Evolutionary conservation across 2,113 vertebrate genomes (phyloP).

Genomic region (Cyprinodon brontotheroides): DNA sequence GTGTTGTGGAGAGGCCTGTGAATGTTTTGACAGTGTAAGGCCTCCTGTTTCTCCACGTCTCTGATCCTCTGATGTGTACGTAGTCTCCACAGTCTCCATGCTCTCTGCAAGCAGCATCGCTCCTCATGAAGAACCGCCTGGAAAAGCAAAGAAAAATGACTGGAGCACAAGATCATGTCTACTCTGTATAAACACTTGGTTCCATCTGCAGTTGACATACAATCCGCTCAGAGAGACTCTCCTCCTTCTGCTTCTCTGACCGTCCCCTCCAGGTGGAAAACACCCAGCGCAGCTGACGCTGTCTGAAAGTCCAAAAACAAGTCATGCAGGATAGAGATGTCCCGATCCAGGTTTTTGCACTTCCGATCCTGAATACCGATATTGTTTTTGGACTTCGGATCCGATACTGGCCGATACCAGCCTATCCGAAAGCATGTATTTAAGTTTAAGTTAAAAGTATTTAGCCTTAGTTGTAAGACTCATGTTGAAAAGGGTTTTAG

Average conservation of each 20-base stretch:
- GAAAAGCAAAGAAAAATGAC: neutral
- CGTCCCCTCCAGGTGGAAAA: conserved; percentile 84
- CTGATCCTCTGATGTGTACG: conserved; percentile 52
- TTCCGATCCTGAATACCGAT: too few species aligned
- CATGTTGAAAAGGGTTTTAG: too few species aligned
- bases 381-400: too few species aligned
- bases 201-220: conserved; percentile 65
- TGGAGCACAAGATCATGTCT: neutral
- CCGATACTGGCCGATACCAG: too few species aligned
- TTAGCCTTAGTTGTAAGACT: too few species aligned
- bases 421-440: too few species aligned
- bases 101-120: conserved; percentile 55
- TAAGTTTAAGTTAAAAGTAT: too few species aligned
- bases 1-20: conserved; percentile 65
- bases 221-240: conserved; percentile 77
- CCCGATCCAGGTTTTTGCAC: too few species aligned
- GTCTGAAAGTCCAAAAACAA: conserved; percentile 47
- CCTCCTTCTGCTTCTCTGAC: conserved; percentile 71
- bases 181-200: neutral
- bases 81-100: conserved; percentile 81
- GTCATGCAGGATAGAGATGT: too few species aligned
- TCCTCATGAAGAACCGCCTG: conserved; percentile 86
- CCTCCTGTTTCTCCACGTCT: conserved; percentile 70
- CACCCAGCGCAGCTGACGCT: conserved; percentile 62
- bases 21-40: conserved; percentile 69